Conservation (phyloP, 2,797 vertebrate species). For the Gambelia wislizenii region DNA sequence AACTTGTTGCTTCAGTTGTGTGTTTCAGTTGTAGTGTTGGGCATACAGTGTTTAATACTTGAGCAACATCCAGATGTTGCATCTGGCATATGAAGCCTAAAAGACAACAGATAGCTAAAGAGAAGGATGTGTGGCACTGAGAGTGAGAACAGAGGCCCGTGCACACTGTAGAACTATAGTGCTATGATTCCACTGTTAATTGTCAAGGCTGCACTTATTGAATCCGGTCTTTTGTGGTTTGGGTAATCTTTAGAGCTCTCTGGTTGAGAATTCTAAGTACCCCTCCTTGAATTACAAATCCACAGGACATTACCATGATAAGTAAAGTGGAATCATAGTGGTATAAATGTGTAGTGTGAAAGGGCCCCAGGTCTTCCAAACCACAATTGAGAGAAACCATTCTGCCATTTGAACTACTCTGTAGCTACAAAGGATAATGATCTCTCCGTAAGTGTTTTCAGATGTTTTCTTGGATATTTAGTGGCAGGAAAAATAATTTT, state of each 20-base stretch:
- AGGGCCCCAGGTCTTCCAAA: neutral
- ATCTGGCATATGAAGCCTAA: slow-evolving; percentile 20
- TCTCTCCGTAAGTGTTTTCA: neutral
- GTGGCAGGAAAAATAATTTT: neutral
- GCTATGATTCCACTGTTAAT: no score
- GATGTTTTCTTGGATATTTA: neutral
- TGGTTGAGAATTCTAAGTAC: no score
- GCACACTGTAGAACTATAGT: no score
- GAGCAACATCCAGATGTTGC: slow-evolving; percentile 22
- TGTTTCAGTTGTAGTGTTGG: slow-evolving; percentile 22
- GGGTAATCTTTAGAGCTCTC: no score
- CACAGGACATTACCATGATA: no score
- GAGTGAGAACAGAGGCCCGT: neutral
- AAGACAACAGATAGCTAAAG: slow-evolving; percentile 16
- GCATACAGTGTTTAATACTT: slow-evolving; percentile 20
- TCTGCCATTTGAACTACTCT: neutral
- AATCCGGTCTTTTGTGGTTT: no score
- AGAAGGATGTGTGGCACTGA: neutral
- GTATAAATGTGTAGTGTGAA: no score
- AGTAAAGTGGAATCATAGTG: no score
- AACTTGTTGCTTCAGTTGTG: slow-evolving; percentile 18
- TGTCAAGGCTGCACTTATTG: no score
- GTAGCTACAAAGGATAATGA: neutral
- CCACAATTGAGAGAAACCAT: neutral
- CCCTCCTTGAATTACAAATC: no score